Evolutionary conservation across 2,113 vertebrate species (phyloP).

Genomic region (Malurus melanocephalus): DNA sequence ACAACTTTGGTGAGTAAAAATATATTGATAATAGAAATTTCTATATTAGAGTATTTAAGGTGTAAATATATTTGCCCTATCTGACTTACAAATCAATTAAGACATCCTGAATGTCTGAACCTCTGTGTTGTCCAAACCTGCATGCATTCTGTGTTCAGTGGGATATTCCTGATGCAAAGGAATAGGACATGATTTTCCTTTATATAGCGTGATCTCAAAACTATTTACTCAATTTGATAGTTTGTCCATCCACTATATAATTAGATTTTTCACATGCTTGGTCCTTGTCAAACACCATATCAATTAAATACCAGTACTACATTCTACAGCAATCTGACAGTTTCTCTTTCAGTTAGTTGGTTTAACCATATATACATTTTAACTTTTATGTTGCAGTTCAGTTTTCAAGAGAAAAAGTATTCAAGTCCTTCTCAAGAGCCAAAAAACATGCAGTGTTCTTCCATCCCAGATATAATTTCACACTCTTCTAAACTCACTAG

Average conservation of each 20-base stretch:
- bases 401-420: conserved; percentile 39
- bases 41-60: neutral
- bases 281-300: neutral
- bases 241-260: neutral
- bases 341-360: neutral
- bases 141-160: neutral
- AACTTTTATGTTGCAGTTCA: conserved; percentile 37
- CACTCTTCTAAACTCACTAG: conserved; percentile 24
- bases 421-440: conserved; percentile 44
- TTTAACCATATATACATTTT: neutral
- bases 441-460: conserved; percentile 4
- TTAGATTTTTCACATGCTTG: neutral
- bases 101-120: neutral
- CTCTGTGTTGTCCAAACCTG: neutral
- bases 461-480: conserved; percentile 10
- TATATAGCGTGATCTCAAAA: neutral
- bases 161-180: neutral
- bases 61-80: neutral
- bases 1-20: conserved; percentile 57
- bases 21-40: neutral
- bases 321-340: neutral
- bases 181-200: neutral
- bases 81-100: neutral
- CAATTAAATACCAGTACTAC: neutral
- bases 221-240: neutral